phyloP scores from a whole-genome alignment of 1,140 invertebrate species.

The Listronotus oregonensis region DNA sequence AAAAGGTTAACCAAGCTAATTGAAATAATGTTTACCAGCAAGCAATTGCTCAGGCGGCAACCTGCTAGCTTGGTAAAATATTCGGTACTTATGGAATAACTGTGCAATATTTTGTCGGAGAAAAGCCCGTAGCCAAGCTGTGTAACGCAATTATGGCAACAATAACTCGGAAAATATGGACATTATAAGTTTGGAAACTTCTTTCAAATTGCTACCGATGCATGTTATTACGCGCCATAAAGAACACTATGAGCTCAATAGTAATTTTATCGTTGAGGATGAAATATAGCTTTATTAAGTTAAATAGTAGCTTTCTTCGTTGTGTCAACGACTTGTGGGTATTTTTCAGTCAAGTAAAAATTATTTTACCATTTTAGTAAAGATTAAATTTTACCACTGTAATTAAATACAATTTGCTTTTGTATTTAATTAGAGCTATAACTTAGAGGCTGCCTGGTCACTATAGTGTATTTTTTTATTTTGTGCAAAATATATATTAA shows the following conservation, averaged over 20 bases:
- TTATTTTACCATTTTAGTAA: too few species aligned
- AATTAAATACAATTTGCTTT: too few species aligned
- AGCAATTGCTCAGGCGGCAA: neutral
- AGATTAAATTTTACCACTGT: too few species aligned
- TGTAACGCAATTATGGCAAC: conserved; percentile 9
- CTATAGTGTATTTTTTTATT: too few species aligned
- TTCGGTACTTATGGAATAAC: conserved; percentile 10
- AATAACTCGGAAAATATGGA: conserved; percentile 12
- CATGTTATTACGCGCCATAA: conserved; percentile 19
- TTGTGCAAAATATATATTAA: too few species aligned
- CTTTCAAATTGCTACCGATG: conserved; percentile 16
- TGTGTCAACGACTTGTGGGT: neutral
- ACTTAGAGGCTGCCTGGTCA: too few species aligned
- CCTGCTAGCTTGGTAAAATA: conserved; percentile 2
- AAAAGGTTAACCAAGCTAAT: too few species aligned
- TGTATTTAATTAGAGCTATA: too few species aligned
- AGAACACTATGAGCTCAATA: conserved; percentile 7
- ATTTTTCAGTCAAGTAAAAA: too few species aligned
- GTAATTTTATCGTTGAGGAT: conserved; percentile 14
- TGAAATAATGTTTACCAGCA: neutral
- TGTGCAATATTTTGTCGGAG: conserved; percentile 5
- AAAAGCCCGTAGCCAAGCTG: conserved; percentile 12
- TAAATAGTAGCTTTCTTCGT: neutral
- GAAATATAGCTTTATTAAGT: conserved; percentile 12
- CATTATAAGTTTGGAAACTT: conserved; percentile 18